Evolutionary conservation across 1,140 invertebrate species (phyloP).

Genomic region (Forficula auricularia): DNA sequence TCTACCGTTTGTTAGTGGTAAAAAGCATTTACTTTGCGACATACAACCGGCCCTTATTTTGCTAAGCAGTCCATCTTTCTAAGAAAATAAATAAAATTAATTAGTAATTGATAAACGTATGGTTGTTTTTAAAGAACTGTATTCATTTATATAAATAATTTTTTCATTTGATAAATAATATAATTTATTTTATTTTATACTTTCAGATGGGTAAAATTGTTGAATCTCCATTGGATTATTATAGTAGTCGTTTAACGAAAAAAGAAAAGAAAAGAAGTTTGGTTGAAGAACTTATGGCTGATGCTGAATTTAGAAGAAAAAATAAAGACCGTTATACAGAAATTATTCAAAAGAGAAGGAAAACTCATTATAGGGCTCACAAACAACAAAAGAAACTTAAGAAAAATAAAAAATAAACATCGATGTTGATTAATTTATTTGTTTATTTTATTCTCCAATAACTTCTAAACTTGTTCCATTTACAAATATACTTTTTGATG

Average conservation of each 20-base stretch:
- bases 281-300: constrained; percentile 78
- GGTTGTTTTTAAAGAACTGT: no score
- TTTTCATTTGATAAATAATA: background rate
- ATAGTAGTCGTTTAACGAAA: constrained; percentile 55
- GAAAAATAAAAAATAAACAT: constrained; percentile 26
- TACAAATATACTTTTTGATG: no score
- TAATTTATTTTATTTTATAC: constrained; percentile 8
- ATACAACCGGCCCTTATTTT: no score
- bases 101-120: constrained; percentile 1
- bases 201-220: constrained; percentile 52
- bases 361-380: constrained; percentile 34
- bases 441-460: no score
- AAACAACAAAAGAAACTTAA: constrained; percentile 32
- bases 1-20: no score
- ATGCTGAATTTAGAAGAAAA: constrained; percentile 71
- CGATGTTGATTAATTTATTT: no score
- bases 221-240: constrained; percentile 53
- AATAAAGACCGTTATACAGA: constrained; percentile 70
- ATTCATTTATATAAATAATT: constrained; percentile 1
- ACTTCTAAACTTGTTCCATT: no score
- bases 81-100: no score
- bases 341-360: constrained; percentile 52
- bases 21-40: no score
- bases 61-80: no score
- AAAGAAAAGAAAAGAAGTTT: constrained; percentile 75